Conservation (phyloP, 2,797 vertebrate genomes). For the Hapalemur alaotrensis region DNA sequence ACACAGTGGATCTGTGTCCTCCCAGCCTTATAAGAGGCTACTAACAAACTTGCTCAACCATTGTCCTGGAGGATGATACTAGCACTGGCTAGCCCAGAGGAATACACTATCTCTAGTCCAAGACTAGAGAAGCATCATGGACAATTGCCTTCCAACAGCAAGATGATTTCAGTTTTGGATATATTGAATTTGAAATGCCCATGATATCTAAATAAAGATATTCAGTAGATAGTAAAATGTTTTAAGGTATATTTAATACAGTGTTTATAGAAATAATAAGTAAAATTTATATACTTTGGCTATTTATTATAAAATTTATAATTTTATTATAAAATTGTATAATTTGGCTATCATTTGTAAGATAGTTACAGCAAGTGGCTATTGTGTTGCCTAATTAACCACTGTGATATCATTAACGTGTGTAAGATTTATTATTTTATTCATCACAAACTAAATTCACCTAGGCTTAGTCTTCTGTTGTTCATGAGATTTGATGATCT, state of each 20-base stretch:
- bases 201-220: not conserved
- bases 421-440: slow-evolving; percentile 24
- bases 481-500: not conserved
- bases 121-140: not conserved
- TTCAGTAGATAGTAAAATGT: not conserved
- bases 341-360: not conserved
- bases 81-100: not conserved
- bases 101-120: not conserved
- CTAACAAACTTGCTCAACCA: not conserved
- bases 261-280: not conserved
- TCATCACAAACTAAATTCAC: not conserved
- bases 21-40: not conserved
- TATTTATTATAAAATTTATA: no score
- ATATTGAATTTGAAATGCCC: not conserved
- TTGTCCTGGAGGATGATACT: not conserved
- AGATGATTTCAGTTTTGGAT: not conserved
- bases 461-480: not conserved
- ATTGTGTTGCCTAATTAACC: not conserved
- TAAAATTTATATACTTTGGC: slow-evolving; percentile 5
- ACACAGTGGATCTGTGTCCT: not conserved
- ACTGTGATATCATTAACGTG: not conserved
- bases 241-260: not conserved
- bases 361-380: not conserved
- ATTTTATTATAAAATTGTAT: no score
- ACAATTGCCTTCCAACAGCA: not conserved